These are phyloP conservation scores for Catagonus wagneri DNA, from an alignment of 2,113 vertebrate genomes.

Conservation along the genomic window DNA sequence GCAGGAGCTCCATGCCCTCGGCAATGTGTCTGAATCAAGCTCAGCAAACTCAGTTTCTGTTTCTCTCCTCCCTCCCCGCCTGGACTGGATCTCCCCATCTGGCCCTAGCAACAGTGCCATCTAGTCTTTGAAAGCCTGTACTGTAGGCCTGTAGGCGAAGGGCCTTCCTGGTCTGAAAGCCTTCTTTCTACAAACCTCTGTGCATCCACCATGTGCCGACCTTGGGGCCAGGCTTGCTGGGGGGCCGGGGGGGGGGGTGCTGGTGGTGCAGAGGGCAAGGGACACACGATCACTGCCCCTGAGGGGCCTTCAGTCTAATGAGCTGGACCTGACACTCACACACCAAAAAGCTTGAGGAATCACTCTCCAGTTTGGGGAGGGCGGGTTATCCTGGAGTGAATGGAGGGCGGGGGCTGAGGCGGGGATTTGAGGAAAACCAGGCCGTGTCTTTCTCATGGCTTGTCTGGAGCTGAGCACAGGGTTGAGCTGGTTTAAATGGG, in stretches of 20 bases:
- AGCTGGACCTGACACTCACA: background rate
- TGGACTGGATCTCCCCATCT: conserved; percentile 5
- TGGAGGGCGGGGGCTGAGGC: background rate
- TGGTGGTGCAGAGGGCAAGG: background rate
- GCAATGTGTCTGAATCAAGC: background rate
- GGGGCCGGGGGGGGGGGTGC: background rate
- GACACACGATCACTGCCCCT: fast-evolving
- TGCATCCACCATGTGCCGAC: background rate
- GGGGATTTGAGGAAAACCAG: background rate
- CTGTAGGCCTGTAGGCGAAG: conserved; percentile 74
- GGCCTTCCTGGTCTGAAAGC: background rate
- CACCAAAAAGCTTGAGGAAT: background rate
- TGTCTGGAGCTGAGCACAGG: background rate
- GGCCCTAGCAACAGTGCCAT: conserved; percentile 84
- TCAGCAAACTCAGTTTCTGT: background rate
- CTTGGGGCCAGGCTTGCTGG: background rate
- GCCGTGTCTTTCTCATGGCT: background rate
- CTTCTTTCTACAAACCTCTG: background rate
- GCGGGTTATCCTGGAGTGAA: background rate
- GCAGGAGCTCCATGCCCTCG: background rate
- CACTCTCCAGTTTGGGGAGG: background rate
- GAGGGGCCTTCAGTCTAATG: background rate
- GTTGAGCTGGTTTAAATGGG: background rate
- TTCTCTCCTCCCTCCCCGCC: background rate
- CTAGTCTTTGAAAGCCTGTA: conserved; percentile 82